A percentile compares a stretch with the other conserved stretches of the same genome.
phyloP scores from a whole-genome alignment of 1,140 invertebrate genomes.

The Drosophila setifemur region DNA sequence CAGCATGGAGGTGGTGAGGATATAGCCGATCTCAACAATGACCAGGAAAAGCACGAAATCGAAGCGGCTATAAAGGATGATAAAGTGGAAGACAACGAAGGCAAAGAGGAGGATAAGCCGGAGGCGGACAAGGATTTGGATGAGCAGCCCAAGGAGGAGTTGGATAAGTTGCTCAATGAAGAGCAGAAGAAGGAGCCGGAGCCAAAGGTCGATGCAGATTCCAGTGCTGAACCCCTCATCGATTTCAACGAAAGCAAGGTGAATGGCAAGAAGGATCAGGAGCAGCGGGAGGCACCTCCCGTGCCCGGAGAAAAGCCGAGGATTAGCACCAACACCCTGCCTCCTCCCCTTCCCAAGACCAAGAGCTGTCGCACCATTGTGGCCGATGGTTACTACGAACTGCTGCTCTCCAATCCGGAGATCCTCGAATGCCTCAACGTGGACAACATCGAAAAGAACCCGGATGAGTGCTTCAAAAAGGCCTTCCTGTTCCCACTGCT shows the following conservation, averaged over 20 bases:
- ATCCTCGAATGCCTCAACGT: slow-evolving; percentile 84
- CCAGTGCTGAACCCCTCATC: slow-evolving; percentile 44
- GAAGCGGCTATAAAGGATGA: slow-evolving; percentile 76
- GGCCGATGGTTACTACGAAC: slow-evolving; percentile 92
- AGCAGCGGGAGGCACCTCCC: slow-evolving; percentile 25
- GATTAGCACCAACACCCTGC: slow-evolving; percentile 59
- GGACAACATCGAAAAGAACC: slow-evolving; percentile 89
- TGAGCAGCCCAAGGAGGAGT: slow-evolving; percentile 5
- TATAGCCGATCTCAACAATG: slow-evolving; percentile 67
- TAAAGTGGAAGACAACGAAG: slow-evolving; percentile 46
- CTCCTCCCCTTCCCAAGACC: slow-evolving; percentile 85
- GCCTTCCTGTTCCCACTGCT: slow-evolving; percentile 92
- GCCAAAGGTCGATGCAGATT: background rate
- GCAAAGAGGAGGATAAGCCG: slow-evolving; percentile 34
- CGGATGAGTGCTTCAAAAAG: slow-evolving; percentile 95
- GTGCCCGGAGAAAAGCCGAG: slow-evolving; percentile 57
- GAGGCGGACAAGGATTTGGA: slow-evolving; percentile 59
- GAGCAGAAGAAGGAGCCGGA: slow-evolving; percentile 7
- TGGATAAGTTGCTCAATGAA: background rate
- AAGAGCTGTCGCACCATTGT: slow-evolving; percentile 86
- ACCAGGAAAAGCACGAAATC: slow-evolving; percentile 72
- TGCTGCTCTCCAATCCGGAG: slow-evolving; percentile 89
- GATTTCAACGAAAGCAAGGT: slow-evolving; percentile 42
- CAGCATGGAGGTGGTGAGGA: slow-evolving; percentile 79
- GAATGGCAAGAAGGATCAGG: slow-evolving; percentile 16